Evolutionary conservation across 2,888 invertebrate genomes (phyloP).

Genomic region (Cataglyphis livida): DNA sequence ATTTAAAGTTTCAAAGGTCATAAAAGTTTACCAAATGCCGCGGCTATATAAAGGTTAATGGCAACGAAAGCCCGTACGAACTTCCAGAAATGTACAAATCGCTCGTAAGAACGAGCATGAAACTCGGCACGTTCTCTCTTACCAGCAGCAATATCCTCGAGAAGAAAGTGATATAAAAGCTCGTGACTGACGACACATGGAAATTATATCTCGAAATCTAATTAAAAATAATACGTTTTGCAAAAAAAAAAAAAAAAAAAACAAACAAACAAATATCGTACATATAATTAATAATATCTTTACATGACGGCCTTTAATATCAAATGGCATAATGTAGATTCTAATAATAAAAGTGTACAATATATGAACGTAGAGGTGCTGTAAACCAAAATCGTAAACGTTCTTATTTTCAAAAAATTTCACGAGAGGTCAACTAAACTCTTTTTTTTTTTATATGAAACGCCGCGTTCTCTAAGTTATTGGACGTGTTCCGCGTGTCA

Average conservation of each 20-base stretch:
- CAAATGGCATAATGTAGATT: background rate
- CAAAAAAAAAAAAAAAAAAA: background rate
- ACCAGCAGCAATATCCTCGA: slow-evolving; percentile 36
- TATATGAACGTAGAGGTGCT: background rate
- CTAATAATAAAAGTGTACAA: slow-evolving; percentile 16
- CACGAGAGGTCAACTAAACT: background rate
- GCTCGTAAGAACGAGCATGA: slow-evolving; percentile 42
- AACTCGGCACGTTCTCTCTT: slow-evolving; percentile 21
- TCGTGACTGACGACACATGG: background rate
- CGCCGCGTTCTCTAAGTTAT: slow-evolving; percentile 32
- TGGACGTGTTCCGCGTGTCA: slow-evolving; percentile 30
- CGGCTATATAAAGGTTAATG: slow-evolving; percentile 57
- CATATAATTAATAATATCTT: background rate
- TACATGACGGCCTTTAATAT: background rate
- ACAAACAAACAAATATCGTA: background rate
- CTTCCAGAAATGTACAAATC: slow-evolving; percentile 64
- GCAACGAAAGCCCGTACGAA: slow-evolving; percentile 59
- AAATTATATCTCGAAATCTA: slow-evolving; percentile 9
- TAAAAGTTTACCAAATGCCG: slow-evolving; percentile 60
- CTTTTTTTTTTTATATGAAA: slow-evolving; percentile 13
- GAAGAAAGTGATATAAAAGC: slow-evolving; percentile 21
- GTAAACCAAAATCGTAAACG: background rate
- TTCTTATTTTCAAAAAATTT: slow-evolving; percentile 12
- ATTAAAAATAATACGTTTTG: slow-evolving; percentile 19
- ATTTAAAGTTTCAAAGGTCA: slow-evolving; percentile 62